Base-by-base conservation (phyloP, 2,888 invertebrate species). In the Acanthococcus lagerstroemiae region DNA sequence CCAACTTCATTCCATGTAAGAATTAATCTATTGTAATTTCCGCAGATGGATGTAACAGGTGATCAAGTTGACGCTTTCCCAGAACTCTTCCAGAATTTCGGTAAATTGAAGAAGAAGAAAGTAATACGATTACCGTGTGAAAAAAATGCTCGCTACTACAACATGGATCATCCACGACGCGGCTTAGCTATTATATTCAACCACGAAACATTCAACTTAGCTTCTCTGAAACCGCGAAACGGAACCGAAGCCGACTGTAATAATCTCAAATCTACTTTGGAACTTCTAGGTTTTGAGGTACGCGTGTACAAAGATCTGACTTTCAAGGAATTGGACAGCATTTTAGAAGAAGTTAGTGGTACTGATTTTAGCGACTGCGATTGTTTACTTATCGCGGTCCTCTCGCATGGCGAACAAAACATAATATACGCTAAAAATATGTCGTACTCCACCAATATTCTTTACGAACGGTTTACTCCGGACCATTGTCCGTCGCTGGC, bases 351-450 rank as follows among this genome's bases (percentile, higher is more conserved):
- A 74, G 30, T 65, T 6, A 54, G 67, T 15, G 48, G 48, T 24
- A 58, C 24, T 76, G 88, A 95, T 76, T 92, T 95, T 76, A 80
- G 83, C 0, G 81, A 91, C 57, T 81, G 83, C 71, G 95, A 95
- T 75, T 94, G 94, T 73, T 79, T 96, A 70, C 76, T 89, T 0
- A 81, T 94, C 72, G 85, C 88, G 48, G 88, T 95, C 55, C 78
- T 96, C 69, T 87, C 89, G 65, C 95, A 96, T 74, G 95, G 96
- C 27, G 95, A 95, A 75, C 79, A 88, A 71, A 92, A 91, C 4
- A 82, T 88, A 73, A 78, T 95, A 61, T 95, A 90, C 77, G 91
- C 92, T 37, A 86, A 84, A 74, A 93, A 95, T 75, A 84, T 84
- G 15, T 84, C 86, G 69, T 90, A 94, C 75, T 84, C 92, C 54